A percentile compares a stretch with the other conserved stretches of the same genome.
phyloP scores from a whole-genome alignment of 2,888 invertebrate genomes.

The Torymus texanus region DNA sequence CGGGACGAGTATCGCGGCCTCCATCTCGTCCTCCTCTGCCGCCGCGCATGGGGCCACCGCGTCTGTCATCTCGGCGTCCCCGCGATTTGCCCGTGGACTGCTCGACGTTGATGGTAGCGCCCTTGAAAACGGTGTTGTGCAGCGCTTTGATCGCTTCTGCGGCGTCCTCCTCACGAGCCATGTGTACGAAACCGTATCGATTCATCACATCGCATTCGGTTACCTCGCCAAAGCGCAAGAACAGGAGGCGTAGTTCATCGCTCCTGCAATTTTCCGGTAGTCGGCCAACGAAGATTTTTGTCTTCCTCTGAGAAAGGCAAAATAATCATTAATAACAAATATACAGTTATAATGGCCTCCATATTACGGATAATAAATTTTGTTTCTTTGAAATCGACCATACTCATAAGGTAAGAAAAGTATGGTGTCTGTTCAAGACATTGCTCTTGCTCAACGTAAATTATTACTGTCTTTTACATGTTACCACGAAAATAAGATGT shows the following conservation, averaged over 20 bases:
- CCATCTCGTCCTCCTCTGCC: conserved; percentile 76
- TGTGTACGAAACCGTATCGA: conserved; percentile 95
- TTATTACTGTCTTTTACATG: conserved; percentile 46
- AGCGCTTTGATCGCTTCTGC: conserved; percentile 87
- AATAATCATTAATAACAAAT: conserved; percentile 18
- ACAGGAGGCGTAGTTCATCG: conserved; percentile 87
- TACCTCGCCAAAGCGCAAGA: conserved; percentile 90
- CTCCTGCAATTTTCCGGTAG: conserved; percentile 89
- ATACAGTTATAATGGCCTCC: neutral
- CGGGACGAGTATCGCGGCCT: conserved; percentile 75
- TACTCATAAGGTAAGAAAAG: conserved; percentile 59
- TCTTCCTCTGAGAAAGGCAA: conserved; percentile 77
- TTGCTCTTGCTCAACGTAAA: conserved; percentile 66
- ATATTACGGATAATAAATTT: conserved; percentile 34
- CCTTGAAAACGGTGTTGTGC: conserved; percentile 89
- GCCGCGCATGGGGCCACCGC: conserved; percentile 77
- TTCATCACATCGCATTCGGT: conserved; percentile 97
- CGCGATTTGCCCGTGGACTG: conserved; percentile 86
- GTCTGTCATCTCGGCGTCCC: conserved; percentile 78
- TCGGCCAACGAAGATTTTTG: conserved; percentile 95
- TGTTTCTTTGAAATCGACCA: conserved; percentile 70
- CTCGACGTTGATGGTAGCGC: conserved; percentile 89
- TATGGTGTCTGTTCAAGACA: conserved; percentile 72
- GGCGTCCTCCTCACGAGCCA: conserved; percentile 89
- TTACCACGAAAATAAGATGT: too few species aligned